Evolutionary conservation across 2,113 vertebrate species (phyloP).

Genomic region (Hippocampus zosterae): DNA sequence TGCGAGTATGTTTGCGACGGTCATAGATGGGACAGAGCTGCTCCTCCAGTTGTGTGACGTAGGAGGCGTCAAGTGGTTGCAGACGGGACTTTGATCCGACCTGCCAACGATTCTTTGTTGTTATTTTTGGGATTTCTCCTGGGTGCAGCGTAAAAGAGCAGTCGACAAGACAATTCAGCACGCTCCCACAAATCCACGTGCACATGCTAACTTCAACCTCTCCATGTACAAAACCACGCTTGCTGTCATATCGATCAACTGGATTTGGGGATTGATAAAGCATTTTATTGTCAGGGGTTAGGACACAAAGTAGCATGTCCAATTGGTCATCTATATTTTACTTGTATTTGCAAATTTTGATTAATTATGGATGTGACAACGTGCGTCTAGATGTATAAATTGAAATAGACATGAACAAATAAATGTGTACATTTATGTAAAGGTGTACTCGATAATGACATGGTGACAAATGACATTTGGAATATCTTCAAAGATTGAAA

Average conservation of each 20-base stretch:
- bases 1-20: constrained; percentile 37
- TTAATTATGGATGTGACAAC: no score
- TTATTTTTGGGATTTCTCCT: constrained; percentile 70
- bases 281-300: constrained; percentile 25
- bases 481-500: background rate
- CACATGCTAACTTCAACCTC: constrained; percentile 28
- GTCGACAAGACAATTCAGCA: constrained; percentile 55
- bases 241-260: constrained; percentile 44
- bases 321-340: background rate
- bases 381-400: background rate
- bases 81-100: constrained; percentile 69
- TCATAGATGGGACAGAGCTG: constrained; percentile 43
- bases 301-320: constrained; percentile 7
- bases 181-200: background rate
- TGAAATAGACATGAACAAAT: background rate
- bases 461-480: no score
- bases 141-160: constrained; percentile 61
- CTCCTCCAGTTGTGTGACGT: constrained; percentile 36
- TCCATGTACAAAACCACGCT: constrained; percentile 28
- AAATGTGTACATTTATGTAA: background rate
- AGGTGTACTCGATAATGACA: no score
- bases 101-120: constrained; percentile 68
- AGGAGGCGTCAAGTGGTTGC: constrained; percentile 60
- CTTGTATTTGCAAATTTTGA: no score
- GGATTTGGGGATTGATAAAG: constrained; percentile 22